These are phyloP conservation scores for Dermolepida albohirtum DNA, from an alignment of 2,888 invertebrate genomes.

Conservation along the genomic window DNA sequence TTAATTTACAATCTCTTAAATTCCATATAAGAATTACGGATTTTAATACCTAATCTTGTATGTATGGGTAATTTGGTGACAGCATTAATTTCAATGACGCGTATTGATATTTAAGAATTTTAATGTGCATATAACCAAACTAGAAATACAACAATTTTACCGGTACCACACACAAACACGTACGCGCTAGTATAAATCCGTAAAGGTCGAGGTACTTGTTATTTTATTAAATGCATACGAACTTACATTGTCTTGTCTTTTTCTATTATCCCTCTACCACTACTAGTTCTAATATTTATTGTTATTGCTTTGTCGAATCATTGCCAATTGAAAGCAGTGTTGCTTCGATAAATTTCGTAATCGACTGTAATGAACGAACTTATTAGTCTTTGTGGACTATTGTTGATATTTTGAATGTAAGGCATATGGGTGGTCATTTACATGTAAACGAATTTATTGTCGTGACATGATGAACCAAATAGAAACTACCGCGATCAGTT, in stretches of 20 bases:
- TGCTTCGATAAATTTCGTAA: constrained; percentile 14
- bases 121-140: constrained; percentile 35
- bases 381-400: constrained; percentile 19
- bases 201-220: constrained; percentile 34
- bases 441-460: constrained; percentile 37
- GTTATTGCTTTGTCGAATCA: constrained; percentile 13
- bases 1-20: constrained; percentile 13
- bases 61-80: constrained; percentile 38
- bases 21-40: constrained; percentile 11
- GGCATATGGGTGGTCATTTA: constrained; percentile 34
- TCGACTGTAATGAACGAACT: constrained; percentile 27
- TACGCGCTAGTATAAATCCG: constrained; percentile 6
- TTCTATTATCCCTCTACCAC: constrained; percentile 11
- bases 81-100: constrained; percentile 40
- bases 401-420: constrained; percentile 26
- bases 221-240: constrained; percentile 26
- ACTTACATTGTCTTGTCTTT: constrained; percentile 15
- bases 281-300: constrained; percentile 16
- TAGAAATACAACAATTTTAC: constrained; percentile 38
- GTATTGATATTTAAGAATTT: constrained; percentile 40
- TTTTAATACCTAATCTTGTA: constrained; percentile 24
- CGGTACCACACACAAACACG: constrained; percentile 26
- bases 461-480: constrained; percentile 29
- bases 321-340: constrained; percentile 25
- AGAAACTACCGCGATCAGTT: constrained; percentile 27